Evolutionary conservation across 2,797 vertebrate genomes (phyloP).

Genomic region (Sebastes hubbsi): DNA sequence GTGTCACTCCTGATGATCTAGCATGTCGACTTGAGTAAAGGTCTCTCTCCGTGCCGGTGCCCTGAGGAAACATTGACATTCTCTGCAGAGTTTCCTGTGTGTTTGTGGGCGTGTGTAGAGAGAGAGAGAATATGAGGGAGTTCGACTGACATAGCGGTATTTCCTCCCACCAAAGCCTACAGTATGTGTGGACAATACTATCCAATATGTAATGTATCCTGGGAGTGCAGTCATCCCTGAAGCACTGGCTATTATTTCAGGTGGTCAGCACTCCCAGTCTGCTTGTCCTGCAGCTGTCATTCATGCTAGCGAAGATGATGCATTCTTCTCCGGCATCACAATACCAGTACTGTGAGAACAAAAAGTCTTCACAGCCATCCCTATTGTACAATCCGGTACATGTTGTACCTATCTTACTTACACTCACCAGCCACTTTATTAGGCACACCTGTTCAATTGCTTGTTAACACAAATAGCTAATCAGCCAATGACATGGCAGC

Average conservation of each 20-base stretch:
- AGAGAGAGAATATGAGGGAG: not conserved
- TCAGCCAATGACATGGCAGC: no score
- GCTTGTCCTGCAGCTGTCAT: slow-evolving; percentile 15
- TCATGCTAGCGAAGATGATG: not conserved
- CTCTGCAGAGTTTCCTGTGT: slow-evolving; percentile 24
- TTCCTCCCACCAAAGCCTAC: slow-evolving; percentile 17
- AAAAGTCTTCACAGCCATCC: not conserved
- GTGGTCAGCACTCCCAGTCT: slow-evolving; percentile 29
- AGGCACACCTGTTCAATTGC: no score
- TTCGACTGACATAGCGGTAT: slow-evolving; percentile 10
- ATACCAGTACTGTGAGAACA: not conserved
- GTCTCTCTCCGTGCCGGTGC: slow-evolving; percentile 46
- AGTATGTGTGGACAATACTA: slow-evolving; percentile 4
- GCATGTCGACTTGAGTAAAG: slow-evolving; percentile 67
- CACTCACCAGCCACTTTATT: no score
- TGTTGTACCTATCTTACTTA: not conserved
- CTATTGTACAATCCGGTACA: not conserved
- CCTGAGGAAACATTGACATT: slow-evolving; percentile 63
- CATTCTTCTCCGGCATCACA: not conserved
- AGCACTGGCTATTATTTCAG: slow-evolving; percentile 43
- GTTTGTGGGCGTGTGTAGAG: slow-evolving; percentile 1
- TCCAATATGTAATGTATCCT: slow-evolving; percentile 29
- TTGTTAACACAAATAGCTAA: no score
- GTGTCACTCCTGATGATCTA: slow-evolving; percentile 65
- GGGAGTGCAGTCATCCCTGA: slow-evolving; percentile 25